phyloP scores from a whole-genome alignment of 2,797 vertebrate species.

The Poecilia picta region DNA sequence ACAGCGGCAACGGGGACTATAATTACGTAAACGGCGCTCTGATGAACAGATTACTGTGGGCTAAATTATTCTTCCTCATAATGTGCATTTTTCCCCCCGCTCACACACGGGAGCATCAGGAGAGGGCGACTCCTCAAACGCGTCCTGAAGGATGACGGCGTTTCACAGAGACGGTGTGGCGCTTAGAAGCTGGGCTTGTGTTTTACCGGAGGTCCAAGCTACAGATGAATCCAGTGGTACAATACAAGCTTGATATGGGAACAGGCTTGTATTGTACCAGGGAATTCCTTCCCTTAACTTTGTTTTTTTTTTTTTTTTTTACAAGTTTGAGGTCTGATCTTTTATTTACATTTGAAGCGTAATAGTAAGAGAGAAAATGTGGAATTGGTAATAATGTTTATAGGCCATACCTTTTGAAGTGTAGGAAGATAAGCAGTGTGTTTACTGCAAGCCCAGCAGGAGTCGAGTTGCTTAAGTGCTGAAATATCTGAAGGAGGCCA shows the following conservation, averaged over 20 bases:
- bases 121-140: conserved; percentile 42
- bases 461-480: not conserved
- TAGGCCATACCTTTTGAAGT: not conserved
- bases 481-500: not conserved
- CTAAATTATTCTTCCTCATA: conserved; percentile 53
- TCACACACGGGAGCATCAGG: conserved; percentile 25
- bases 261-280: not conserved
- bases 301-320: not conserved
- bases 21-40: conserved; percentile 62
- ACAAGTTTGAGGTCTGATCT: not conserved
- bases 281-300: not conserved
- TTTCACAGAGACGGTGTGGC: conserved; percentile 18
- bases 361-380: not conserved
- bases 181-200: not conserved
- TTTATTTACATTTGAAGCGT: not conserved
- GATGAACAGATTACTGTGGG: conserved; percentile 51
- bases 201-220: conserved; percentile 7
- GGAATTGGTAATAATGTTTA: not conserved
- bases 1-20: conserved; percentile 44
- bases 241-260: not conserved
- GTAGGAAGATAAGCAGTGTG: not conserved
- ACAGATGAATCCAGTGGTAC: not conserved
- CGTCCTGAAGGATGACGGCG: conserved; percentile 40
- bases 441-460: not conserved
- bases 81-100: conserved; percentile 23